Conservation (phyloP, 2,888 invertebrate species). For the Rugalucina vietnamica region DNA sequence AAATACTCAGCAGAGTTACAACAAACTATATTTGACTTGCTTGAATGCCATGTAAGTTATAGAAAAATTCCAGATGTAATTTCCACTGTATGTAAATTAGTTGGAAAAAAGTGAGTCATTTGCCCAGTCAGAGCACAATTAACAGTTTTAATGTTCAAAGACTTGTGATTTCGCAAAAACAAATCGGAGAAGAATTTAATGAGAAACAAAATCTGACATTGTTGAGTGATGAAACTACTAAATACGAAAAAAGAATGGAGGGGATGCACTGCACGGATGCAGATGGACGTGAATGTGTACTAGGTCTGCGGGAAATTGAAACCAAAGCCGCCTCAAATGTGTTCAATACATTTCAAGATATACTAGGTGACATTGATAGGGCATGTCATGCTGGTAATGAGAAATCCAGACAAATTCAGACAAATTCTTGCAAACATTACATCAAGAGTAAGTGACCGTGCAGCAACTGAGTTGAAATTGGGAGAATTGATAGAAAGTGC, state of each 20-base stretch:
- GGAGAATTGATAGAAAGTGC: neutral
- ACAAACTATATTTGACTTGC: neutral
- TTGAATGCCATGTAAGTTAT: neutral
- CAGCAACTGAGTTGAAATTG: neutral
- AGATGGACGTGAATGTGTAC: neutral
- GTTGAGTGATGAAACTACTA: neutral
- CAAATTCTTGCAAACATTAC: neutral
- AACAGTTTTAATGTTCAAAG: neutral
- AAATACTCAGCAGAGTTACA: neutral
- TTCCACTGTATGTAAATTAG: neutral
- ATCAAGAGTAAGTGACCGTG: neutral
- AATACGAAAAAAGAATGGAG: neutral
- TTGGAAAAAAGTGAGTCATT: neutral
- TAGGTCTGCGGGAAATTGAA: neutral
- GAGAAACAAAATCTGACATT: neutral
- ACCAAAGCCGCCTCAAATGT: neutral
- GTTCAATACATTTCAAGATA: neutral
- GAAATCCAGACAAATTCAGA: conserved; percentile 1
- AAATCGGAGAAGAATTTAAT: neutral
- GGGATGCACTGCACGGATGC: neutral
- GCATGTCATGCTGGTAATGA: neutral
- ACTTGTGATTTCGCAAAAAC: neutral
- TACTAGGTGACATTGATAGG: neutral
- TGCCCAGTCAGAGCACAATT: neutral
- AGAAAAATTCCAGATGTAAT: neutral